A percentile compares a stretch with the other conserved stretches of the same genome.
phyloP scores from a whole-genome alignment of 2,113 vertebrate species.

The Dipodomys merriami region DNA sequence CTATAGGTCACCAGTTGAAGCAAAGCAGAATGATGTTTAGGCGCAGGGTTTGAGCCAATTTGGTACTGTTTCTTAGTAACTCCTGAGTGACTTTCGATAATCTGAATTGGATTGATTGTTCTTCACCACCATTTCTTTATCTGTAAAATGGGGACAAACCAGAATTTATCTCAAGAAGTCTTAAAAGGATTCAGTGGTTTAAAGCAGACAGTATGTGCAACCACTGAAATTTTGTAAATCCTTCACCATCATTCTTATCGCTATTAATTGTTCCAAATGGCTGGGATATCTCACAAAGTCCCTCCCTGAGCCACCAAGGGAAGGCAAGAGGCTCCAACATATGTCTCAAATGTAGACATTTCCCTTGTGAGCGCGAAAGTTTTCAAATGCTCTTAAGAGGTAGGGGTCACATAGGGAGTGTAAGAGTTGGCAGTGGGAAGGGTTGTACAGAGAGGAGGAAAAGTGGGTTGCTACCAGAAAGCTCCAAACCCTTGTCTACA shows the following conservation, averaged over 20 bases:
- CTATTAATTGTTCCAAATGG: background rate
- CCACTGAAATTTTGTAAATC: background rate
- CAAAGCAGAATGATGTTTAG: background rate
- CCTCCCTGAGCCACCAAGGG: background rate
- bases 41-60: background rate
- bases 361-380: background rate
- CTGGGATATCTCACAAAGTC: background rate
- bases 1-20: background rate
- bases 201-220: background rate
- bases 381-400: background rate
- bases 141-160: background rate
- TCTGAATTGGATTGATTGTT: background rate
- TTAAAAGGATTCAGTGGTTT: background rate
- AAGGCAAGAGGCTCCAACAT: background rate
- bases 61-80: background rate
- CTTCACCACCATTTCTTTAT: background rate
- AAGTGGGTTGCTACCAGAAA: background rate
- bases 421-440: background rate
- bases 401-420: background rate
- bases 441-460: background rate
- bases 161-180: background rate
- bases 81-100: background rate
- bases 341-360: background rate
- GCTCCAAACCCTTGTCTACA: background rate
- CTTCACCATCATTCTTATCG: background rate